phyloP scores from a whole-genome alignment of 2,113 vertebrate species.

The Alexandromys fortis region DNA sequence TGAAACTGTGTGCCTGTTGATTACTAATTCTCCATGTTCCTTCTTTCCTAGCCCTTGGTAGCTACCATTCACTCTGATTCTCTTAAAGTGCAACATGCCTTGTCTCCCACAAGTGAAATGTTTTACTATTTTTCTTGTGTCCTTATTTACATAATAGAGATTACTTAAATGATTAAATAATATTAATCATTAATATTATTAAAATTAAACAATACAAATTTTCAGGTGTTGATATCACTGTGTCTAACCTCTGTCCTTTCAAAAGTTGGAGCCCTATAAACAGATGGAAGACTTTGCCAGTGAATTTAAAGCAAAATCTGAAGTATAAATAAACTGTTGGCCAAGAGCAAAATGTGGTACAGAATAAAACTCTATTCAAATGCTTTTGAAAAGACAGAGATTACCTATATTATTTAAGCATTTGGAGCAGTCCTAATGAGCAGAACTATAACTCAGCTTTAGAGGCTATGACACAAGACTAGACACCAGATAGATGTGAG shows the following conservation, averaged over 20 bases:
- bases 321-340: not conserved
- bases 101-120: not conserved
- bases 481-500: not conserved
- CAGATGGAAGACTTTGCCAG: not conserved
- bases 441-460: not conserved
- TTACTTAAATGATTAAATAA: not conserved
- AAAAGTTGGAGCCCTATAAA: not conserved
- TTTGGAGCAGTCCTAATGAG: not conserved
- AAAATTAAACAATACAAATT: too few relatives aligned
- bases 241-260: not conserved
- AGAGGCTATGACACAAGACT: not conserved
- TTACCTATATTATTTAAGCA: not conserved
- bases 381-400: not conserved
- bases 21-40: not conserved
- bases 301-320: not conserved
- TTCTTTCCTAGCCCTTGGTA: not conserved
- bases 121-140: not conserved
- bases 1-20: not conserved
- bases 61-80: not conserved
- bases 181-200: too few relatives aligned
- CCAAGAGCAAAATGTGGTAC: not conserved
- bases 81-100: not conserved
- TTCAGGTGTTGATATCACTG: not conserved
- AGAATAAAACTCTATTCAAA: not conserved
- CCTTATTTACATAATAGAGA: not conserved